phyloP scores from a whole-genome alignment of 2,888 invertebrate species.

The Chymomyza fuscimana region DNA sequence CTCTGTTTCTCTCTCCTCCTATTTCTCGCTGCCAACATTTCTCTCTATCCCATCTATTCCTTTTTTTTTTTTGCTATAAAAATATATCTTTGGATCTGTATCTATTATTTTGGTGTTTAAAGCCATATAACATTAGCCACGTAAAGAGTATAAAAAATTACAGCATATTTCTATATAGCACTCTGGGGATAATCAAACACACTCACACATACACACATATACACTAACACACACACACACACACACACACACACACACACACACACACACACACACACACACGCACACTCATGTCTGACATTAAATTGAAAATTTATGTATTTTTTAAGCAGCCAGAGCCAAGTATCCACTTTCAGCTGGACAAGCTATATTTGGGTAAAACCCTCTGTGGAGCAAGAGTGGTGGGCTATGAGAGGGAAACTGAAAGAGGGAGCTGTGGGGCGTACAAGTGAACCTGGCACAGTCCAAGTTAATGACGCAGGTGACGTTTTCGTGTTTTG shows the following conservation, averaged over 20 bases:
- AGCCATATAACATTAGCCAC: not conserved
- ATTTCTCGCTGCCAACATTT: too few relatives aligned
- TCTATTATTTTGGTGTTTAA: not conserved
- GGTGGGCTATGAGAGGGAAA: not conserved
- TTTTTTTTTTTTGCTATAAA: too few relatives aligned
- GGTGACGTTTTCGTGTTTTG: constrained; percentile 65
- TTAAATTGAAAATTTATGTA: constrained; percentile 69
- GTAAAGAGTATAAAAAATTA: constrained; percentile 25
- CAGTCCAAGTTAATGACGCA: constrained; percentile 56
- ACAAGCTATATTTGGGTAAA: not conserved
- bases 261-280: constrained; percentile 44
- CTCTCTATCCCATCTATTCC: too few relatives aligned
- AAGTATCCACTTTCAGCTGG: constrained; percentile 48
- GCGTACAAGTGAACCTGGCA: constrained; percentile 10
- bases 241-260: constrained; percentile 15
- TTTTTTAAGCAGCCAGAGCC: constrained; percentile 48
- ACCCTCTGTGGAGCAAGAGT: constrained; percentile 3
- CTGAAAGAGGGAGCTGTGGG: not conserved
- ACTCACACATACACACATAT: constrained; percentile 39
- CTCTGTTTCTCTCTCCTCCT: too few relatives aligned
- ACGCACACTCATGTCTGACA: constrained; percentile 18
- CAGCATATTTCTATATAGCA: constrained; percentile 64
- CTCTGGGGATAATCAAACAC: constrained; percentile 64
- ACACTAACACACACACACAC: constrained; percentile 24
- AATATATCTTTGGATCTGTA: not conserved